Conservation (phyloP, 2,113 vertebrate species). For the Poeciliopsis prolifica region DNA sequence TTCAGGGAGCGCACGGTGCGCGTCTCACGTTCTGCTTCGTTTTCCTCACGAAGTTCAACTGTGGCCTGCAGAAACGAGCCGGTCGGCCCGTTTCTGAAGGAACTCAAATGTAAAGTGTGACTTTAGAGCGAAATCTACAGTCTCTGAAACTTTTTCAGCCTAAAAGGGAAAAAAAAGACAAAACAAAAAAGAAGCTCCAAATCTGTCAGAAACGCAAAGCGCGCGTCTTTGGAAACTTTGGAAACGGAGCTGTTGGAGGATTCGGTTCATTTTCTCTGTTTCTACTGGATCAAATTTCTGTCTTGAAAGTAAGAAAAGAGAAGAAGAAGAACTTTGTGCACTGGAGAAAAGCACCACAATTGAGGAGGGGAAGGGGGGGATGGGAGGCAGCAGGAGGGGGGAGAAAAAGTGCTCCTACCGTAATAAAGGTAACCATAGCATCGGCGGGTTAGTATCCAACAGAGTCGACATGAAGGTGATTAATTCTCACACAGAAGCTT, state of each 20-base stretch:
- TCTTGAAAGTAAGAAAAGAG: not conserved
- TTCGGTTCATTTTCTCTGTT: not conserved
- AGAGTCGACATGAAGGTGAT: conserved; percentile 96
- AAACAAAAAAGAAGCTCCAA: not conserved
- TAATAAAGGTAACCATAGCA: conserved; percentile 99
- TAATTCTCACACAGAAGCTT: conserved; percentile 82
- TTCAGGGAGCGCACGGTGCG: conserved; percentile 44
- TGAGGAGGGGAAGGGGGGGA: not conserved
- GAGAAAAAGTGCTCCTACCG: conserved; percentile 83
- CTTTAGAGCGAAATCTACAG: not conserved
- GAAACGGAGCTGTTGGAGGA: not conserved
- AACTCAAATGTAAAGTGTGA: not conserved
- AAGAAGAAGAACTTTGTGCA: not conserved
- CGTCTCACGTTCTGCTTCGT: conserved; percentile 46
- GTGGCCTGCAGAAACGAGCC: not conserved
- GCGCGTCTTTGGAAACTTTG: not conserved
- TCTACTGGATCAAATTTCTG: not conserved
- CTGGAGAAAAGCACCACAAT: not conserved
- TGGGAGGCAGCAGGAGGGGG: too few species aligned
- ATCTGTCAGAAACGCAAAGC: not conserved
- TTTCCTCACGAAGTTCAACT: conserved; percentile 15
- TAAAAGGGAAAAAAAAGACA: not conserved
- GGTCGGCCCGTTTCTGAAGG: not conserved
- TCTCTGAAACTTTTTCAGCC: not conserved
- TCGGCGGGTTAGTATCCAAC: conserved; percentile 91